A percentile compares a stretch with the other conserved stretches of the same genome.
These are phyloP conservation scores for Sorex fumeus DNA, from an alignment of 2,113 vertebrate species.

Conservation along the genomic window DNA sequence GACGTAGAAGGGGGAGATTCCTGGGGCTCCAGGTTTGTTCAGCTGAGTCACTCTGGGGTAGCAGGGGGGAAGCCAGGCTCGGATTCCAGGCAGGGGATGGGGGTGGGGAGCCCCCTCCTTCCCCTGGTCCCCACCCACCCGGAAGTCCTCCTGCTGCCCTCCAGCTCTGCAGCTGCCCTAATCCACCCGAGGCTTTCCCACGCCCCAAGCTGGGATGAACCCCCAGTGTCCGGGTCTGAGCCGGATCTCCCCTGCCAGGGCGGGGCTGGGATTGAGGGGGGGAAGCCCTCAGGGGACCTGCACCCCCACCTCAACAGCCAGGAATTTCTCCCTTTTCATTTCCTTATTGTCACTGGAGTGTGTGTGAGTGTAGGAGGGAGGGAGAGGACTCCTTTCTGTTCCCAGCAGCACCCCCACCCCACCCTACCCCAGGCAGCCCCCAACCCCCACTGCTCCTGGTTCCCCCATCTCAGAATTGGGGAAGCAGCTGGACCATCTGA, in stretches of 20 bases:
- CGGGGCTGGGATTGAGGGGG: slow-evolving; percentile 68
- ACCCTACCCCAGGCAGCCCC: neutral
- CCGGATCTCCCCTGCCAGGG: slow-evolving; percentile 83
- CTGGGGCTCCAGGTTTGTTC: neutral
- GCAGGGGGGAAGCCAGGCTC: neutral
- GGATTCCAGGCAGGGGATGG: neutral
- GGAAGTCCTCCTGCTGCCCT: slow-evolving; percentile 79
- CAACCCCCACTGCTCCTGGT: neutral
- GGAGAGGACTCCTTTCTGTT: slow-evolving; percentile 19
- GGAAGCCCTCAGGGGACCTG: slow-evolving; percentile 69
- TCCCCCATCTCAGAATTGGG: slow-evolving; percentile 4
- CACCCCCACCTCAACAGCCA: slow-evolving; percentile 71
- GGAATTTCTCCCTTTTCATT: slow-evolving; percentile 79
- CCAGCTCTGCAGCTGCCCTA: slow-evolving; percentile 60
- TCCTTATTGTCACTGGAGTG: slow-evolving; percentile 80
- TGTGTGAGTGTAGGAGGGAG: slow-evolving; percentile 47
- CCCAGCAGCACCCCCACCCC: neutral
- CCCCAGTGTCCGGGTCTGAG: slow-evolving; percentile 81
- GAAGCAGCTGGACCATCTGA: neutral
- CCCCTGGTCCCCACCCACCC: slow-evolving; percentile 72
- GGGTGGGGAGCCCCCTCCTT: neutral
- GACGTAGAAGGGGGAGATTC: neutral
- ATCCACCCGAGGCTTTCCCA: slow-evolving; percentile 80
- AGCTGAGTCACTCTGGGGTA: neutral
- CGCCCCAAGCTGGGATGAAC: slow-evolving; percentile 78